Evolutionary conservation across 2,888 invertebrate species (phyloP).

Genomic region (Mycogona germanica): DNA sequence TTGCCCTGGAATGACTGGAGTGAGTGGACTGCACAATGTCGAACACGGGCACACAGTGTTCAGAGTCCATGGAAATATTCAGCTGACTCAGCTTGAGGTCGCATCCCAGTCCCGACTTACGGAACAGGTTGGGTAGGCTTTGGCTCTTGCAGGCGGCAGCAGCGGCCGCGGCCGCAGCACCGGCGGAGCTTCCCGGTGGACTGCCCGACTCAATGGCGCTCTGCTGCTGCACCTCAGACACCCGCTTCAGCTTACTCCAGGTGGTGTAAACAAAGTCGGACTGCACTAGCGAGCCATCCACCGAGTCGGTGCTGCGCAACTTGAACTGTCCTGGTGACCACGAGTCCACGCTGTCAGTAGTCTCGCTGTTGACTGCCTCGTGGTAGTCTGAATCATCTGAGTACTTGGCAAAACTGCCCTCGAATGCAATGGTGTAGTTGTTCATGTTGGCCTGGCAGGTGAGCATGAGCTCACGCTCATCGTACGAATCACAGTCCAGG

Average conservation of each 20-base stretch:
- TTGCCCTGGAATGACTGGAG: constrained; percentile 33
- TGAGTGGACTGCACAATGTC: constrained; percentile 30
- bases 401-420: constrained; percentile 43
- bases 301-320: constrained; percentile 21
- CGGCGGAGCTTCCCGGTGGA: background rate
- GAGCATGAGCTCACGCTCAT: constrained; percentile 71
- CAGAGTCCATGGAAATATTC: constrained; percentile 17
- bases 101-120: constrained; percentile 18
- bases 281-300: constrained; percentile 69
- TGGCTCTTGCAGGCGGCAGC: constrained; percentile 22
- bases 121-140: constrained; percentile 24
- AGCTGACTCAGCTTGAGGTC: constrained; percentile 17
- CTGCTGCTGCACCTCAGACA: constrained; percentile 22
- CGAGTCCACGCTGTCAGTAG: constrained; percentile 18
- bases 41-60: constrained; percentile 27
- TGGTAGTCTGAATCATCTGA: constrained; percentile 70
- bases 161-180: constrained; percentile 37
- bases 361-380: constrained; percentile 29
- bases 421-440: constrained; percentile 90
- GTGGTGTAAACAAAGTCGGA: constrained; percentile 81
- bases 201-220: constrained; percentile 25
- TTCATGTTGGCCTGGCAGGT: constrained; percentile 88
- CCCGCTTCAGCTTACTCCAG: constrained; percentile 62
- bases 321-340: constrained; percentile 12
- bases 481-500: constrained; percentile 69